Percentiles rank a stretch among this genome's conserved stretches.
These are phyloP conservation scores for Poicephalus gulielmi DNA, from an alignment of 2,113 vertebrate species.

Conservation along the genomic window DNA sequence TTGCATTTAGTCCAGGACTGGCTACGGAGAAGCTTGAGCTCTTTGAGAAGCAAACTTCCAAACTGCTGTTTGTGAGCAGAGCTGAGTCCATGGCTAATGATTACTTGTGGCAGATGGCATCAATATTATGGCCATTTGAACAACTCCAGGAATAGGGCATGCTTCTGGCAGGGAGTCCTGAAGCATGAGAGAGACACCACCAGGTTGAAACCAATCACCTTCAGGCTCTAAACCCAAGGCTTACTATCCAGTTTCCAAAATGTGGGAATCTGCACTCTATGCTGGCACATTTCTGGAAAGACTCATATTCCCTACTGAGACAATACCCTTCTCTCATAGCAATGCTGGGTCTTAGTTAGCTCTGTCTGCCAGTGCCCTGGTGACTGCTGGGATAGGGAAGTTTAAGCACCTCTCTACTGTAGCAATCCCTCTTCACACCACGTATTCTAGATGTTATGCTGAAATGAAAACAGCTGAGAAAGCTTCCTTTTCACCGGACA, in stretches of 20 bases:
- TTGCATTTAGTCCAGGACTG: not conserved
- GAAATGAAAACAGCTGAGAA: not conserved
- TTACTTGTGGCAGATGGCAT: not conserved
- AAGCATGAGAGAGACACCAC: not conserved
- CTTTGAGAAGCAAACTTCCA: not conserved
- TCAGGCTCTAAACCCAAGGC: not conserved
- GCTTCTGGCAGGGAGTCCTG: not conserved
- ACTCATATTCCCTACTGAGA: not conserved
- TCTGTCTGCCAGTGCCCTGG: rapidly evolving
- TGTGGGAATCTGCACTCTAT: too few relatives aligned
- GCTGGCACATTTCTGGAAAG: not conserved
- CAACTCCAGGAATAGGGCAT: not conserved
- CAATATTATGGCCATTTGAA: not conserved
- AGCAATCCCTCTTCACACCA: not conserved
- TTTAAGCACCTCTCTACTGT: rapidly evolving
- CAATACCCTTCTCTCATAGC: rapidly evolving
- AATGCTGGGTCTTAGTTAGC: not conserved
- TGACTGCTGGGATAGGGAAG: not conserved
- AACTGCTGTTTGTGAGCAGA: not conserved
- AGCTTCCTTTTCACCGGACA: not conserved
- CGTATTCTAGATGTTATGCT: not conserved
- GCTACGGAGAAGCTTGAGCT: not conserved
- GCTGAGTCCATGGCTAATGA: not conserved
- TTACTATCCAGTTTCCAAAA: not conserved
- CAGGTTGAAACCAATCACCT: not conserved